Base-by-base conservation (phyloP, 1,140 invertebrate genomes). In the Pachyrhynchus sulphureomaculatus region DNA sequence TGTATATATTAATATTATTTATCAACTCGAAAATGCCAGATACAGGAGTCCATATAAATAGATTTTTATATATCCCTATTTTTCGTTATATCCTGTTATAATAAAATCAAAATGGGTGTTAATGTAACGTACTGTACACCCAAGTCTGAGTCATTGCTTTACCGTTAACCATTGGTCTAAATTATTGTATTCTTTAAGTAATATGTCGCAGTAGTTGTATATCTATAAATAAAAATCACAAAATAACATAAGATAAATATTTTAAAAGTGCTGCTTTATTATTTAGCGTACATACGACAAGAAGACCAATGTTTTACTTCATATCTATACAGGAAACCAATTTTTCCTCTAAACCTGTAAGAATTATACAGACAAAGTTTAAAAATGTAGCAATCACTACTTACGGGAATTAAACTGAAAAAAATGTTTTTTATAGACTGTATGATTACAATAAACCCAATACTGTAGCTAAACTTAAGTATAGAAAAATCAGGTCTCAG, bases 141-240 rank as follows among this genome's bases (percentile, higher is more conserved):
- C 67, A 67, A 72, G 70, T 70, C 70, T 72, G 70, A 72, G 58
- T 67, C 62, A 47, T 54, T 17, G 55, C 49, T 48, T 32, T 51
- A 44, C 41, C 3, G 41, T 51, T 24, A 53, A 41, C 48, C 52
- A 10, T 41, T 47, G 67, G 61, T 63, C 64, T 69, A 70, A 72
- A 60, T 66, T 70, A 68, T 69, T 69, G 63, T 71, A 71, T 72
- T 72, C 68, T 67, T 69, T 64, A 66, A 17, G 18, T 60, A 60
- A 60, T 59, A 53, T 57, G 59, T 68, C 56, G 65, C 54, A 63
- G 66, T 70, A 67, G 23, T 32, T 62, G 65, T 62, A 67, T 52
- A 9, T 56, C 32, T 56, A 58, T 59, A 21, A n/a, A n/a, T n/a
- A 24, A 42, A 59, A 37, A 23, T 49, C 32, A 49, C 37, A 41